Conservation (phyloP, 1,140 invertebrate species). For the Brachionus sp. region DNA sequence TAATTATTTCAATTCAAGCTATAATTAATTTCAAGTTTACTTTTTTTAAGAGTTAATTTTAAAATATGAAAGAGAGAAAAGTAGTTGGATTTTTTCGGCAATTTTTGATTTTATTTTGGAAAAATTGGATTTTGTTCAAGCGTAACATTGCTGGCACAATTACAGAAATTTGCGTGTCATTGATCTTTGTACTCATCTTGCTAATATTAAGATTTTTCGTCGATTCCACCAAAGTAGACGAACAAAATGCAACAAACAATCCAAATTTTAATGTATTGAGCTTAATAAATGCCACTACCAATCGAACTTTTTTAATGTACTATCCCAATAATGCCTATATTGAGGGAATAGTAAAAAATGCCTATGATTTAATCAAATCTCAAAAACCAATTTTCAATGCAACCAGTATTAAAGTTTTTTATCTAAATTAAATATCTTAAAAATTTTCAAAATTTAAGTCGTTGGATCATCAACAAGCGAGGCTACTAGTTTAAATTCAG, state of each 20-base stretch:
- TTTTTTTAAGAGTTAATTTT: not conserved
- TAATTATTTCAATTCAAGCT: not conserved
- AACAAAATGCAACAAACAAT: not conserved
- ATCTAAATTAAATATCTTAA: not conserved
- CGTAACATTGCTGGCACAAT: constrained; percentile 16
- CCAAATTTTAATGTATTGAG: not conserved
- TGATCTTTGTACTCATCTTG: constrained; percentile 37
- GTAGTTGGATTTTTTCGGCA: constrained; percentile 36
- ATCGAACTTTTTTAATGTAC: not conserved
- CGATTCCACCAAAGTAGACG: constrained; percentile 13
- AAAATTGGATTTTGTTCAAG: constrained; percentile 35
- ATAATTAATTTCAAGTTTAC: not conserved
- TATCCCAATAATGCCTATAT: constrained; percentile 37
- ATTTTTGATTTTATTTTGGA: constrained; percentile 35
- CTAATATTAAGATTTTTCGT: constrained; percentile 28
- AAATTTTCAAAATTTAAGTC: not conserved
- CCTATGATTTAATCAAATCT: not conserved
- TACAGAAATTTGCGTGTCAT: not conserved
- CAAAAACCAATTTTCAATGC: constrained; percentile 22
- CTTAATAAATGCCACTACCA: not conserved
- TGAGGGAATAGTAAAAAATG: constrained; percentile 6
- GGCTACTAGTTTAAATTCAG: not conserved
- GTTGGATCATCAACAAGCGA: not conserved
- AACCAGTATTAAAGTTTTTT: not conserved
- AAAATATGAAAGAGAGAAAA: constrained; percentile 38